Conservation (phyloP, 2,797 vertebrate genomes). For the Sebastiscus tertius region DNA sequence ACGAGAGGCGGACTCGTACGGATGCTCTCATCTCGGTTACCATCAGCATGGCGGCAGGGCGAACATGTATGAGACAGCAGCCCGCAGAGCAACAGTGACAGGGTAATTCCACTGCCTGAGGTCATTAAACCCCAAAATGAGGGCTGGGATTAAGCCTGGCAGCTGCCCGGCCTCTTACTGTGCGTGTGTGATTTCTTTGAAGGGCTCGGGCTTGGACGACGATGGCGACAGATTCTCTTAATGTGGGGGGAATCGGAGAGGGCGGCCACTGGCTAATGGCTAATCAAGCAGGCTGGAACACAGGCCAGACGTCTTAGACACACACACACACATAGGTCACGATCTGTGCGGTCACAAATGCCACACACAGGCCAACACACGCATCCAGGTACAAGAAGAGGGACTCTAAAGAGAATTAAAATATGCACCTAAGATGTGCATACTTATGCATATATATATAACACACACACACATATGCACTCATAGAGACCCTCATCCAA, state of each 20-base stretch:
- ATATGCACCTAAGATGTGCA: background rate
- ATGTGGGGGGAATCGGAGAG: conserved; percentile 32
- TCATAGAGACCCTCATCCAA: conserved; percentile 7
- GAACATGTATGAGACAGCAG: conserved; percentile 47
- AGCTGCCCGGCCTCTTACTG: conserved; percentile 7
- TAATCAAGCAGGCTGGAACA: conserved; percentile 60
- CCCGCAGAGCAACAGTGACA: conserved; percentile 43
- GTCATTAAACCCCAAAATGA: conserved; percentile 60
- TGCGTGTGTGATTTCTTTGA: conserved; percentile 40
- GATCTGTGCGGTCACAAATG: conserved; percentile 7
- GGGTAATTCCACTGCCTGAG: conserved; percentile 65
- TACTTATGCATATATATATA: background rate
- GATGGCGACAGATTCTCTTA: conserved; percentile 44
- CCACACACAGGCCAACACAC: conserved; percentile 16
- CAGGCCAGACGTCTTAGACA: conserved; percentile 12
- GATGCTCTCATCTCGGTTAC: conserved; percentile 51
- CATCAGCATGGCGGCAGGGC: conserved; percentile 22
- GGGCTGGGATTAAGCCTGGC: conserved; percentile 46
- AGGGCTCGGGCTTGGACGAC: conserved; percentile 18
- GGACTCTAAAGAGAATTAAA: background rate
- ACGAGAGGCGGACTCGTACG: conserved; percentile 4
- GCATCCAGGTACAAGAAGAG: background rate
- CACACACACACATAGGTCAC: background rate
- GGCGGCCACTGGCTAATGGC: conserved; percentile 53
- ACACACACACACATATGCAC: conserved; percentile 9